These are phyloP conservation scores for Ceyx cyanopectus DNA, from an alignment of 2,113 vertebrate genomes.

Conservation along the genomic window DNA sequence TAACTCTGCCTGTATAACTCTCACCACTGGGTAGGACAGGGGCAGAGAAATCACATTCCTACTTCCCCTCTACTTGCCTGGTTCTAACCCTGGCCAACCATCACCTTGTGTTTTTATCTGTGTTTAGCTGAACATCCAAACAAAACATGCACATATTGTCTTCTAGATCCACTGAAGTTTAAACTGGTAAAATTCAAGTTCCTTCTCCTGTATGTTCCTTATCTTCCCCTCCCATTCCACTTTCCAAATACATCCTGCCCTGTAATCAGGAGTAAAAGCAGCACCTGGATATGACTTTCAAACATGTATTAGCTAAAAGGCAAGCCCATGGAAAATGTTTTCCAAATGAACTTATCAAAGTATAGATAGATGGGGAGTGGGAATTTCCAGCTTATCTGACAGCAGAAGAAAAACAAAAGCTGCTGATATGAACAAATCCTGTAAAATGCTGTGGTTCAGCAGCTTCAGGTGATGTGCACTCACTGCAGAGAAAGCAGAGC, in stretches of 20 bases:
- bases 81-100: neutral
- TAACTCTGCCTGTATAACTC: rapidly evolving
- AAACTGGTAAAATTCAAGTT: neutral
- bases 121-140: neutral
- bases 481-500: neutral
- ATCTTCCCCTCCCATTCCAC: neutral
- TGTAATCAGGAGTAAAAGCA: neutral
- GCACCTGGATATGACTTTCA: neutral
- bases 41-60: neutral
- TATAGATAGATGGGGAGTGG: neutral
- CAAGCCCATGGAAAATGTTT: neutral
- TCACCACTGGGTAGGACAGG: neutral
- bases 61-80: neutral
- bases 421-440: neutral
- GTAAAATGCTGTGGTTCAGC: neutral
- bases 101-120: neutral
- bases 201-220: neutral
- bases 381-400: neutral
- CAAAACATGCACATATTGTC: neutral
- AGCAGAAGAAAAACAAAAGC: neutral
- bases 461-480: neutral
- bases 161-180: neutral
- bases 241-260: neutral
- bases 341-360: neutral
- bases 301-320: neutral